Base-by-base conservation (phyloP, 2,888 invertebrate genomes). In the Eugnorisma glareosa region DNA sequence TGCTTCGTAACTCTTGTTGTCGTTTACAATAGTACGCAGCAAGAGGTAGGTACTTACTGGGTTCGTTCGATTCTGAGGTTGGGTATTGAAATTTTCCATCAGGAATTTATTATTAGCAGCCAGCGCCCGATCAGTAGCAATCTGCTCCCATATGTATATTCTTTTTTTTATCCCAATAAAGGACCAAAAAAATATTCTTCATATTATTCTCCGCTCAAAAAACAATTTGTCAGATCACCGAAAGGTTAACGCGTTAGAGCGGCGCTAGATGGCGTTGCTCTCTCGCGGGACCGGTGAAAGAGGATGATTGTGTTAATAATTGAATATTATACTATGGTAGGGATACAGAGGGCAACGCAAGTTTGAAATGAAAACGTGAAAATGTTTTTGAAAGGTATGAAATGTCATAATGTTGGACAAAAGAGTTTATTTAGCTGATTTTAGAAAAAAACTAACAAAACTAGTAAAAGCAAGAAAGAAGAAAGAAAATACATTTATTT, bases 251-350 rank as follows among this genome's bases (percentile, higher is more conserved):
- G 76, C 68, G 73, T 76, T 71, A 80, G 82, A 75, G 72, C 77
- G 76, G 37, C 81, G 76, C 63, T 92, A 93, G 93, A 90, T 92
- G 91, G 91, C 92, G 91, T 68, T 88, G 73, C 54, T 54, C 67
- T 69, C 79, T 89, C 90, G 37, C 67, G 89, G 85, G 93, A 79
- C 88, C 85, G 75, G 86, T 90, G 89, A 91, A 89, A 88, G 89
- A 75, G 92, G 93, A 95, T 95, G 94, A 95, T 93, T 94, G 92
- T 92, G 90, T 95, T 94, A 95, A 95, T 95, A 95, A 95, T 95
- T 95, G 94, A 95, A 92, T 93, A 95, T 95, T 93, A 94, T 94
- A 89, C 91, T 90, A 92, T 91, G 90, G 90, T 89, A 90, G 79
- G 77, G 70, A 88, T 92, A 93, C 92, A 86, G 61, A 70, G 63